Base-by-base conservation (phyloP, 2,113 vertebrate genomes). In the Callaeas wilsoni region DNA sequence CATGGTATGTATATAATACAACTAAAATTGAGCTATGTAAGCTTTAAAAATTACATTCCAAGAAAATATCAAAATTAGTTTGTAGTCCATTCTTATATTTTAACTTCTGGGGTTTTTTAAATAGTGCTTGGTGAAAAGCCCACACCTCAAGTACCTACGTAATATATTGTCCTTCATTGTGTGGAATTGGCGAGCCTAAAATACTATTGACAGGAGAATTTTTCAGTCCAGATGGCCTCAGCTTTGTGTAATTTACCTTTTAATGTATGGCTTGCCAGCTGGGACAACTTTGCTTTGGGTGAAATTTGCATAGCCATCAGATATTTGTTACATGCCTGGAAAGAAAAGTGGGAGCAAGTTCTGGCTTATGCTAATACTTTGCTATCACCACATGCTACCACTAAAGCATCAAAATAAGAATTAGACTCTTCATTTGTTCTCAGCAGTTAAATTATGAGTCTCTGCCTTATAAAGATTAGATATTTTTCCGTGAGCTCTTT, bases 211-310 rank as follows among this genome's bases (percentile, higher is more conserved):
- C 70, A 79, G 82, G 65, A 88, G 65, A 83, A 23, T 93, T 64
- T 94, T 94, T 97, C 60, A 91, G 90, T 91, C 76, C 93, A 95
- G 91, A 93, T 95, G 87, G 80, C 71, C 78, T 57, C 69, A 76
- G 82, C 74, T 83, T 97, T 93, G 69, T 88, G 52, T 86, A 96
- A 97, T 96, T 97, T 96, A 89, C 87, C 88, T 95, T 96, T 97
- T 95, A 97, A 94, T 90, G 91, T 97, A 89, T 94, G 90, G 55
- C 82, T 93, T 96, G 84, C 93, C 96, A 97, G 92, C 90, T 97
- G 96, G 91, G 91, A 94, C 95, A 96, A 64, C 63, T 90, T 90
- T 95, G 80, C 81, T 94, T 92, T 96, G 94, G 82, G 90, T 97
- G 59, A 86, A 93, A 97, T 93, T 92, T 96, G 95, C 97, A 81